Conservation (phyloP, 2,797 vertebrate genomes). For the Catamblyrhynchus diadema region DNA sequence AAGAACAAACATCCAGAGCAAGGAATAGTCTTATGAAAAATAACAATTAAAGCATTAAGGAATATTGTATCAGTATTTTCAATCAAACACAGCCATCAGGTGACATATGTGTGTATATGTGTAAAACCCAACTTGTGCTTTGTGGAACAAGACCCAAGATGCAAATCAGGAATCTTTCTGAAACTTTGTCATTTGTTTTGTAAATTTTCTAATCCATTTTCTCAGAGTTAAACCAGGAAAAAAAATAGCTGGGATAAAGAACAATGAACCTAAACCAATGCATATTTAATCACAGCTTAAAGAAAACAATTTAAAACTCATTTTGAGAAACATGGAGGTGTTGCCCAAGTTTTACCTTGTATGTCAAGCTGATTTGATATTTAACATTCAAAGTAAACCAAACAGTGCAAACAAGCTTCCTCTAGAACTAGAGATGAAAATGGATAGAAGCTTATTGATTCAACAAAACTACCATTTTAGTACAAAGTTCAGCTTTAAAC, state of each 20-base stretch:
- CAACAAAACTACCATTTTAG: conserved; percentile 30
- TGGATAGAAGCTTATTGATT: conserved; percentile 45
- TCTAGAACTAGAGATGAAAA: conserved; percentile 30
- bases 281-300: neutral
- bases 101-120: fast-evolving
- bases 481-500: conserved; percentile 57
- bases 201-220: neutral
- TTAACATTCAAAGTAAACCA: conserved; percentile 51
- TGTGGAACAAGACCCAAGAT: neutral
- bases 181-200: neutral
- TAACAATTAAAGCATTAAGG: neutral
- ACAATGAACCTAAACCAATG: neutral
- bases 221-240: neutral
- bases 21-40: neutral
- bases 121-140: neutral
- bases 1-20: neutral
- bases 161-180: neutral
- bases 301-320: conserved; percentile 8
- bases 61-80: neutral
- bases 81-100: neutral
- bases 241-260: neutral
- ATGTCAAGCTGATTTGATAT: conserved; percentile 50
- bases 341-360: neutral
- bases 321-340: neutral
- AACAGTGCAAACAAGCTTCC: conserved; percentile 41